Base-by-base conservation (phyloP, 2,113 vertebrate genomes). In the Notarius quadriscutis region DNA sequence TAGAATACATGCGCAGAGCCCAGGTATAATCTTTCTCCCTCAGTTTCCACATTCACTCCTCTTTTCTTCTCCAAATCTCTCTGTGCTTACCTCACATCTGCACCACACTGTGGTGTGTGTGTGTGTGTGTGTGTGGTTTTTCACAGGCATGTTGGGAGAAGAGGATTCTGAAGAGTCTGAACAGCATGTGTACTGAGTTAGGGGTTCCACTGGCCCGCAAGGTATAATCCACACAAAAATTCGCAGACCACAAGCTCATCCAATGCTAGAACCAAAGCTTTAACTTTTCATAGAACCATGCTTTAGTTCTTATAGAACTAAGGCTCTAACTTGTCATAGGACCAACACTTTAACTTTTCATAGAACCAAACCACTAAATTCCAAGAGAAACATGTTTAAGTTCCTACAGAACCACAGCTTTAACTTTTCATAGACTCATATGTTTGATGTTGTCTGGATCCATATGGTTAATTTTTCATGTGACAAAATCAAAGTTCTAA, bases 121-220 rank as follows among this genome's bases (percentile, higher is more conserved):
- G 53, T 55, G 41, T 51, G 50, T 57, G 53, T 87, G 82, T 88
- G 18, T 86, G 86, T 58, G 80, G 48, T 84, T 60, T 74, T 7
- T 91, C 93, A 89, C 93, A 99, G 98, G 97, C 96, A 92, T 96
- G 95, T 94, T 99, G 98, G 98, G 98, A 99, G 92, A 99, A 97
- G 87, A 96, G 98, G 91, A 96, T 99, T 92, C 93, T 99, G 88
- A 99, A 98, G 95, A 99, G 98, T 93, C 94, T 99, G 60, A 99
- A 99, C 95, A 99, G 97, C 92, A 99, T 99, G 98, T 97, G 97
- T 86, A 96, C 96, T 41, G 98, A 99, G 91, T 95, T 99, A 5
- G 95, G 94, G 90, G 96, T 99, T 86, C 97, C 98, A 48, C 92
- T 99, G 93, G 97, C 97, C 62, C 95, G 96, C 83, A 99, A 98